Evolutionary conservation across 2,797 vertebrate species (phyloP).

Genomic region (Gouania willdenowi): DNA sequence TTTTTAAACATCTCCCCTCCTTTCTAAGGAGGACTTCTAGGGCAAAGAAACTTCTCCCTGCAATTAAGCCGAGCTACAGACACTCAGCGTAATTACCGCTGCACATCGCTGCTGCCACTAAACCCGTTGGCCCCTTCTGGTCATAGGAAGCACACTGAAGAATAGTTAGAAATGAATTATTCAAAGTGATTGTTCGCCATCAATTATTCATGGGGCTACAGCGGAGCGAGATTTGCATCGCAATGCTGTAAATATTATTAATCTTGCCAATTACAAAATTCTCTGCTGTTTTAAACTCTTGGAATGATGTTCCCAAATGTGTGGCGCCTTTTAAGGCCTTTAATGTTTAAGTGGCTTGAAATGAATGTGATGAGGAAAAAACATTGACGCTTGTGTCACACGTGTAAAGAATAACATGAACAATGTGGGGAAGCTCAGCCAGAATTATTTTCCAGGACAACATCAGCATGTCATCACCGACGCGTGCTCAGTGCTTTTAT

Average conservation of each 20-base stretch:
- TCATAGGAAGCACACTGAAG: constrained; percentile 74
- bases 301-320: constrained; percentile 70
- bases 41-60: constrained; percentile 69
- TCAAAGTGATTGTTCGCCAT: constrained; percentile 78
- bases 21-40: constrained; percentile 61
- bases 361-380: constrained; percentile 60
- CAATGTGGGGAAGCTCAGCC: too few species aligned
- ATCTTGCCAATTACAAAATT: constrained; percentile 81
- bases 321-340: constrained; percentile 56
- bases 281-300: constrained; percentile 70
- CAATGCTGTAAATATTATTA: constrained; percentile 78
- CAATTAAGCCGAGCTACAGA: constrained; percentile 74
- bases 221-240: constrained; percentile 75
- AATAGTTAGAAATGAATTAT: constrained; percentile 82
- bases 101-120: too few species aligned
- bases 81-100: constrained; percentile 70
- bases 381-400: too few species aligned
- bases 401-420: too few species aligned
- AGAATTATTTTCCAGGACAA: too few species aligned
- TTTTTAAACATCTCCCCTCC: constrained; percentile 16
- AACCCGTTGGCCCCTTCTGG: constrained; percentile 71
- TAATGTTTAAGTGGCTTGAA: constrained; percentile 73
- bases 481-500: too few species aligned
- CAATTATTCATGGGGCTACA: constrained; percentile 76
- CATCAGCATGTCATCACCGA: too few species aligned